Evolutionary conservation across 2,113 vertebrate species (phyloP).

Genomic region (Tursiops truncatus): DNA sequence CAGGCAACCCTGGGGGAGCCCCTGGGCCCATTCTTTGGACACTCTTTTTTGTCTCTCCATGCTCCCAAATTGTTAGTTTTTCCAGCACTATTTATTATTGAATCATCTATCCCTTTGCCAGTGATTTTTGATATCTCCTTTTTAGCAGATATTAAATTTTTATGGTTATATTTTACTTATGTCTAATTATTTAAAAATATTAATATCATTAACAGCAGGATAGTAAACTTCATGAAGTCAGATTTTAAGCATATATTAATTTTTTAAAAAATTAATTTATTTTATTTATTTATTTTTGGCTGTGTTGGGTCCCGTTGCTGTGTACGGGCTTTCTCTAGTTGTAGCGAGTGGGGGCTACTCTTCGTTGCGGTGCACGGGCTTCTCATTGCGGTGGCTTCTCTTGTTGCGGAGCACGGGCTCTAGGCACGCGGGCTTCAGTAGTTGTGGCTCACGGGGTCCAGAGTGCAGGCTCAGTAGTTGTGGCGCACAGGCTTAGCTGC

Average conservation of each 20-base stretch:
- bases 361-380: too few species aligned
- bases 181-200: slow-evolving; percentile 25
- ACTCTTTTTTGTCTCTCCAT: not conserved
- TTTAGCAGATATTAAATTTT: not conserved
- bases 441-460: too few species aligned
- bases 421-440: too few species aligned
- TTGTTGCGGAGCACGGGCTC: too few species aligned
- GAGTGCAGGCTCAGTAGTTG: too few species aligned
- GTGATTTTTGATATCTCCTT: not conserved
- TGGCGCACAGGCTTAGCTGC: too few species aligned
- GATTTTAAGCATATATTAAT: not conserved
- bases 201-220: not conserved
- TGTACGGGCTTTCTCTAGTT: too few species aligned
- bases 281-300: too few species aligned
- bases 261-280: not conserved
- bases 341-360: too few species aligned
- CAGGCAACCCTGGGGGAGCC: not conserved
- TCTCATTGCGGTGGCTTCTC: too few species aligned
- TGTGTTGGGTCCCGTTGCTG: too few species aligned
- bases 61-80: not conserved
- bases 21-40: not conserved
- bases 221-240: not conserved
- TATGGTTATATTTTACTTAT: not conserved
- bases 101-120: not conserved
- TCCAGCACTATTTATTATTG: not conserved